Percentiles rank a stretch among this genome's conserved stretches.
Evolutionary conservation across 2,888 invertebrate species (phyloP).

Genomic region (Hedya salicella): DNA sequence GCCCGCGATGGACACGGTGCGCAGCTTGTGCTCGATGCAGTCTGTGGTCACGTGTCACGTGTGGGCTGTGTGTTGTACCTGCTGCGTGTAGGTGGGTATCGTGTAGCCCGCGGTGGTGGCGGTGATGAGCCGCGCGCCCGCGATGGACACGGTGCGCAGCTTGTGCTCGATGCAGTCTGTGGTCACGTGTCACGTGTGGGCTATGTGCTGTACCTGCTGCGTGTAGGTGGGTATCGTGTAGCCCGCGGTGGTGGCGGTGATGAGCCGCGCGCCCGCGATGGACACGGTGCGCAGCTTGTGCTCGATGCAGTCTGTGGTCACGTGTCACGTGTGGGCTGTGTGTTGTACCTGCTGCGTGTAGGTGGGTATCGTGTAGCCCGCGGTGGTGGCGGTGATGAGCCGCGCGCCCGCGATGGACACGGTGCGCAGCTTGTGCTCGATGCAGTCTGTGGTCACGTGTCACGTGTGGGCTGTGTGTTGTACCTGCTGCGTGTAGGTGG

Average conservation of each 20-base stretch:
- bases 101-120: constrained; percentile 71
- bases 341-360: constrained; percentile 71
- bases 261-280: constrained; percentile 78
- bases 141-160: constrained; percentile 81
- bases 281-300: constrained; percentile 84
- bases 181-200: constrained; percentile 69
- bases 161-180: constrained; percentile 49
- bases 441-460: constrained; percentile 37
- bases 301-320: constrained; percentile 37
- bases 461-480: background rate
- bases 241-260: constrained; percentile 68
- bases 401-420: constrained; percentile 83
- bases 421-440: constrained; percentile 75
- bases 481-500: constrained; percentile 76
- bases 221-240: constrained; percentile 73
- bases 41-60: background rate
- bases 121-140: constrained; percentile 76
- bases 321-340: background rate
- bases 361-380: constrained; percentile 68
- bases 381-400: constrained; percentile 69
- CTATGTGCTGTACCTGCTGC: constrained; percentile 64
- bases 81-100: constrained; percentile 73
- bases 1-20: constrained; percentile 84
- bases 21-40: constrained; percentile 67
- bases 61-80: constrained; percentile 55